Base-by-base conservation (phyloP, 2,113 vertebrate genomes). In the Onychostoma macrolepis region DNA sequence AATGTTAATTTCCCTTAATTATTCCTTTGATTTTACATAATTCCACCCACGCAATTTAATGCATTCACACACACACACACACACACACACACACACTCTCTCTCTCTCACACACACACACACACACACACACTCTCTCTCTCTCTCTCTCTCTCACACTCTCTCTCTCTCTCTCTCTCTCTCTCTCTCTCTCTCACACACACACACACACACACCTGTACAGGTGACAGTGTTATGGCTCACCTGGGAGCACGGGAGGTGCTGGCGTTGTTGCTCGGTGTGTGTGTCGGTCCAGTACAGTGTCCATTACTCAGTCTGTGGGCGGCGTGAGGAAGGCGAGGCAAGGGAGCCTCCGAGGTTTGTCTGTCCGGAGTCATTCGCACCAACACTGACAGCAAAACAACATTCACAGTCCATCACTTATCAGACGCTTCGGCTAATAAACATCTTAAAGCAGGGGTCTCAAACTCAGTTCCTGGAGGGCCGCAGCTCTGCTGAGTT, bases 181-280 rank as follows among this genome's bases (percentile, higher is more conserved):
- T 7, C 45, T 4, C 38, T 41, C 38, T 41, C 38, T 41, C 38
- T 41, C 38, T 41, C 6, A 41, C 38, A 41, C 45, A 48, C 45
- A 41, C 58, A 95, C 94, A 63, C 71, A 71, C 41, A 74, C 48
- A 56, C 67, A 84, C 43, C 13, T 5, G 15, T 69, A 19, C 65
- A 33, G 63, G 30, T 69, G 6, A 33, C 7, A 17, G 24, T 3
- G 5, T n/a, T 58, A 21, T 10, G 11, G 85, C 91, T 86, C 87
- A 95, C 94, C 95, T 94, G 92, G 93, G 85, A 12, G 94, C 91
- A 0, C 93, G 91, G 43, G 94, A 94, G 91, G 89, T 94, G 13
- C 80, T 90, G 21, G 90, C 6, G 15, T 94, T 95, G 91, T 93
- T 92, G 75, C 92, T 92, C 0, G 93, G 93, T 3, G 92, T 89